Evolutionary conservation across 2,797 vertebrate species (phyloP).

Genomic region (Acipenser ruthenus): DNA sequence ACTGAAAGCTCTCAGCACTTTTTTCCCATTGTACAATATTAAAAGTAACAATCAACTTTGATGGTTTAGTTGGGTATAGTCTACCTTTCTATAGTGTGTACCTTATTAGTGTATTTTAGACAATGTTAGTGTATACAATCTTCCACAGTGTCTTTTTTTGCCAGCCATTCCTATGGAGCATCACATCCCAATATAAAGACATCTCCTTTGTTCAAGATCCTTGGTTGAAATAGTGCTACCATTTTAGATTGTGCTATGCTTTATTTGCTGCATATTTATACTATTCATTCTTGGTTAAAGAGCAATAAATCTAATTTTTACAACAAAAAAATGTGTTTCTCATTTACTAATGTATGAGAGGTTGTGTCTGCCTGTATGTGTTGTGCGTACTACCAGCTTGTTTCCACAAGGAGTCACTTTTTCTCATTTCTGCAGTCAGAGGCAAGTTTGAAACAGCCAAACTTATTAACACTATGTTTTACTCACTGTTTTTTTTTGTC

Average conservation of each 20-base stretch:
- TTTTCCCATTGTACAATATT: too few relatives aligned
- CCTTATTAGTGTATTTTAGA: slow-evolving; percentile 6
- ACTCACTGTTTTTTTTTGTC: too few relatives aligned
- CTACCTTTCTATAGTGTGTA: slow-evolving; percentile 5
- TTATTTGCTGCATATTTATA: slow-evolving; percentile 33
- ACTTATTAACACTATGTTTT: too few relatives aligned
- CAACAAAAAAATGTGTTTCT: background rate
- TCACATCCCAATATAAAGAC: background rate
- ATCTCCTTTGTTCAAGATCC: background rate
- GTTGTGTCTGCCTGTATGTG: too few relatives aligned
- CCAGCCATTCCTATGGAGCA: background rate
- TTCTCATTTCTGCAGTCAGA: too few relatives aligned
- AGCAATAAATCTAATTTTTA: slow-evolving; percentile 37
- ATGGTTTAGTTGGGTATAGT: too few relatives aligned
- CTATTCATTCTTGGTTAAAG: slow-evolving; percentile 30
- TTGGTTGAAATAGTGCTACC: slow-evolving; percentile 13
- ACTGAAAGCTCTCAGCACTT: too few relatives aligned
- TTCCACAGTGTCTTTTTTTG: slow-evolving; percentile 13
- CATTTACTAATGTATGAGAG: too few relatives aligned
- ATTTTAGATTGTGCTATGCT: slow-evolving; percentile 28
- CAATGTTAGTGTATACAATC: background rate
- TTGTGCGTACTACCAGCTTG: too few relatives aligned
- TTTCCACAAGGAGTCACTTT: too few relatives aligned
- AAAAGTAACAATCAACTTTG: too few relatives aligned
- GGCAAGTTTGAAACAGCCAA: too few relatives aligned